Base-by-base conservation (phyloP, 2,113 vertebrate genomes). In the Phaetusa simplex region DNA sequence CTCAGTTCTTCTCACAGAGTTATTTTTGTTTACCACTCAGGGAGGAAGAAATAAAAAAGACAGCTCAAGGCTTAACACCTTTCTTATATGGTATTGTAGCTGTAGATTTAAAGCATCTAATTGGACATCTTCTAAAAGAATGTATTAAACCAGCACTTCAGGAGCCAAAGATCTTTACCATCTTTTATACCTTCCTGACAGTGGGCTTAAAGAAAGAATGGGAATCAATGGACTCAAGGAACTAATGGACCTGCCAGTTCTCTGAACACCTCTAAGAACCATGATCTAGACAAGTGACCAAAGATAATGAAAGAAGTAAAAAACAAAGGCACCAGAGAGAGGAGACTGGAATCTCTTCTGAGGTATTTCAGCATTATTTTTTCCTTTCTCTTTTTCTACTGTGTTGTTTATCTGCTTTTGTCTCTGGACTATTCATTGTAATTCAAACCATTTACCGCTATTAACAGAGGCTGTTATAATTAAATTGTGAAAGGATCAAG, bases 201-300 rank as follows among this genome's bases (percentile, higher is more conserved):
- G 58, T 34, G 55, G 30, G 53, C 86, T 91, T 91, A 89, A 87
- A 96, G 86, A 91, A 89, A 85, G 81, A 79, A 87, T 38, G 56
- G 43, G 81, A 93, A 95, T 96, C 86, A 85, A 73, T 91, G 74
- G 34, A 58, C 50, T 72, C 38, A 79, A 80, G 84, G n/a, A 94
- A 82, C 58, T 96, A 96, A 95, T 96, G 83, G 87, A 91, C 20
- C 89, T 94, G 93, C 53, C 86, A 90, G 70, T 76, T 82, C 49
- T 72, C 73, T 93, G 77, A 94, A 85, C 62, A 77, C 10, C 29
- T 91, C 29, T 72, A 65, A 95, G 66, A 97, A 64, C 53, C 81
- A 50, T 55, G 66, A 94, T 89, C 80, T 80, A 91, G 89, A 91
- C 78, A 94, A 95, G 55, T 87, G 66, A 69, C 70, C 66, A 95